Evolutionary conservation across 2,113 vertebrate species (phyloP).

Genomic region (Anas platyrhynchos): DNA sequence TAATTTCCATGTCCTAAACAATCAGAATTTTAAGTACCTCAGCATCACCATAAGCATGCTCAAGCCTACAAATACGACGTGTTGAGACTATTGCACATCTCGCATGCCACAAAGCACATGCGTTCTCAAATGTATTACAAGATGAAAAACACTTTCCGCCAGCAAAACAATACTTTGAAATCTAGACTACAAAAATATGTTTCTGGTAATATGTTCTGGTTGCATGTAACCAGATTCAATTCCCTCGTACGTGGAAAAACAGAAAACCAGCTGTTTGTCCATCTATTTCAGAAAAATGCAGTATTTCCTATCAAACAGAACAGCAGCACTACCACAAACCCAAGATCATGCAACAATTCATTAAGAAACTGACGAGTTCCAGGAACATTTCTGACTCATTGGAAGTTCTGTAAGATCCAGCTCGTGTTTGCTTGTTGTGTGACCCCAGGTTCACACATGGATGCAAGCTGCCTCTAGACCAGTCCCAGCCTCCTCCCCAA

Average conservation of each 20-base stretch:
- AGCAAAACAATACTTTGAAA: neutral
- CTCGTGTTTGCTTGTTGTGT: neutral
- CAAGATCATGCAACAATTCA: neutral
- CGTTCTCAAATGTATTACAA: neutral
- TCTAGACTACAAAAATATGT: neutral
- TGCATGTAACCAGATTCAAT: accelerated
- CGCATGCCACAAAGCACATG: neutral
- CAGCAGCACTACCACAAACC: neutral
- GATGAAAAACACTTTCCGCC: neutral
- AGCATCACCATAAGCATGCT: neutral
- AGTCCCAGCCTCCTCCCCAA: neutral
- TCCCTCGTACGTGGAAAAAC: neutral
- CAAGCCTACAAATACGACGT: neutral
- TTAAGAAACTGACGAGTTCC: neutral
- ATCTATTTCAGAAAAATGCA: neutral
- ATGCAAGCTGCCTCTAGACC: neutral
- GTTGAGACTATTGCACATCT: neutral
- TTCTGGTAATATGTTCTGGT: neutral
- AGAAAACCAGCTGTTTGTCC: neutral
- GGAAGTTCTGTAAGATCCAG: neutral
- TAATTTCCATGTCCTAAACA: neutral
- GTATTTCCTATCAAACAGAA: neutral
- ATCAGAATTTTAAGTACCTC: neutral
- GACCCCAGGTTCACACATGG: neutral
- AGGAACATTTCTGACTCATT: neutral